Conservation (phyloP, 2,888 invertebrate genomes). For the Matsumyia berberina region DNA sequence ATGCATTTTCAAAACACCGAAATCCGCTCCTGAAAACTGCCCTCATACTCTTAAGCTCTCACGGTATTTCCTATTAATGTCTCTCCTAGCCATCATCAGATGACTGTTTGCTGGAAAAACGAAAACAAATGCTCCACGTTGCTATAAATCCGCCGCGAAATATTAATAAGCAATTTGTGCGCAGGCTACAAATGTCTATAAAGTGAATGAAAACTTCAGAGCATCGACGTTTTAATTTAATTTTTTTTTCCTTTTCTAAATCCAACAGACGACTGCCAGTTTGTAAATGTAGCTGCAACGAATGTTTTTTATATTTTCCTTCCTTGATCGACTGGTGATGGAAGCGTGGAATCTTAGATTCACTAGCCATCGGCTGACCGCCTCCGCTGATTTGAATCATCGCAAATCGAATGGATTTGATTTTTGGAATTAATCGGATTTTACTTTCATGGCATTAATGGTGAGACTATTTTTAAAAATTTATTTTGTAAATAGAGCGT, state of each 20-base stretch:
- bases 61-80: background rate
- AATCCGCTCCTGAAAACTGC: constrained; percentile 12
- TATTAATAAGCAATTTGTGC: constrained; percentile 6
- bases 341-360: constrained; percentile 14
- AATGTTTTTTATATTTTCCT: constrained; percentile 5
- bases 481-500: background rate
- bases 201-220: constrained; percentile 30
- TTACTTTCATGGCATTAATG: constrained; percentile 13
- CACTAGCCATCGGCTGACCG: background rate
- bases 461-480: constrained; percentile 23
- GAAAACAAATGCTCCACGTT: constrained; percentile 13
- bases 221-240: background rate
- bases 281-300: background rate
- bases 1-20: too few species aligned
- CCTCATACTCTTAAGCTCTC: background rate
- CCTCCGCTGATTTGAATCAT: background rate
- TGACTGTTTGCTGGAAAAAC: background rate
- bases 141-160: constrained; percentile 13
- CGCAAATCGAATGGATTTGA: background rate
- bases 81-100: background rate
- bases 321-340: constrained; percentile 6
- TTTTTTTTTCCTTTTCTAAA: constrained; percentile 6
- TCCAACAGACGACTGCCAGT: background rate
- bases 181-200: constrained; percentile 31
- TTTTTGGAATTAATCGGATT: background rate